Percentiles rank a stretch among this genome's conserved stretches.
Conservation (phyloP, 2,797 vertebrate genomes). For the Spea hammondii region DNA sequence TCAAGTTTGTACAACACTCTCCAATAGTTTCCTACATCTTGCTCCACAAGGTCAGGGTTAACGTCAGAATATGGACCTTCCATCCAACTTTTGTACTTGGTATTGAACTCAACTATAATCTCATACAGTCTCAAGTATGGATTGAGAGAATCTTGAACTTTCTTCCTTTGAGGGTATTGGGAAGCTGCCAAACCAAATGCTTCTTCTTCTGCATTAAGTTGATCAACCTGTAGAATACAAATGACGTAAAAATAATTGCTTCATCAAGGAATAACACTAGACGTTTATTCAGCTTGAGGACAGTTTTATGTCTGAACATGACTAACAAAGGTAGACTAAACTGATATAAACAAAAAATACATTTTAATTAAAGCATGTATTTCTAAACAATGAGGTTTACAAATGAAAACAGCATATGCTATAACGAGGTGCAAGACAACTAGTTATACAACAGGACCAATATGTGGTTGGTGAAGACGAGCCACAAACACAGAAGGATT, state of each 20-base stretch:
- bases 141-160: constrained; percentile 72
- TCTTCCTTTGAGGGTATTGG: constrained; percentile 79
- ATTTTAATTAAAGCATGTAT: too few relatives aligned
- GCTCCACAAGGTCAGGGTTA: constrained; percentile 79
- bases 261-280: background rate
- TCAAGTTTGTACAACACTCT: constrained; percentile 80
- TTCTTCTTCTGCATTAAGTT: constrained; percentile 83
- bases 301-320: too few relatives aligned
- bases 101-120: constrained; percentile 72
- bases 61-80: constrained; percentile 74
- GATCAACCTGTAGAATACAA: constrained; percentile 70
- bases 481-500: too few relatives aligned
- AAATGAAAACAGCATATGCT: too few relatives aligned
- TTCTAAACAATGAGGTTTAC: too few relatives aligned
- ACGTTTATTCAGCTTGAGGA: too few relatives aligned
- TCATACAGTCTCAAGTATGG: constrained; percentile 83
- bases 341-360: too few relatives aligned
- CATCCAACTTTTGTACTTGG: constrained; percentile 71
- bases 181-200: constrained; percentile 78
- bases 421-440: too few relatives aligned
- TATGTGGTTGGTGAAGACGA: too few relatives aligned
- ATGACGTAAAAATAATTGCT: background rate
- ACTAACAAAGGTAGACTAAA: too few relatives aligned
- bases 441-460: too few relatives aligned
- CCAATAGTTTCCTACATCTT: constrained; percentile 77